Evolutionary conservation across 2,113 vertebrate genomes (phyloP).

Genomic region (Triplophysa siluroides): DNA sequence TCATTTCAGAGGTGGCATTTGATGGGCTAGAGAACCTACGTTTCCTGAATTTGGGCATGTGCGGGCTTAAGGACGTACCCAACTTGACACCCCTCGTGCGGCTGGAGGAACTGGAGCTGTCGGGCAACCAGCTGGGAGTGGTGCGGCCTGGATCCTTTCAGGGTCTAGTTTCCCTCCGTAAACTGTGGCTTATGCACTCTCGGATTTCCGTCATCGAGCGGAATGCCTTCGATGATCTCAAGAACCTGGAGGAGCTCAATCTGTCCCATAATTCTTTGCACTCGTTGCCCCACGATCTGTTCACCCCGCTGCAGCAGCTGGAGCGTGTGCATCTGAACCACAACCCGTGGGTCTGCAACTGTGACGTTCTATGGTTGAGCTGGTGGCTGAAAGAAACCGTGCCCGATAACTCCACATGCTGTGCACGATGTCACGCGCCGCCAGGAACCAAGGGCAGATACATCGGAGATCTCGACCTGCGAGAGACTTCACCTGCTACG

Average conservation of each 20-base stretch:
- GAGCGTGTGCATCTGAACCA: constrained; percentile 96
- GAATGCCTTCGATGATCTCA: constrained; percentile 96
- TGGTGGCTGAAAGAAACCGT: constrained; percentile 99
- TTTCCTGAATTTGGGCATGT: constrained; percentile 97
- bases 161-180: constrained; percentile 86
- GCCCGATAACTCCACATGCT: constrained; percentile 95
- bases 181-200: constrained; percentile 97
- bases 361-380: constrained; percentile 94
- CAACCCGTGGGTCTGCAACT: constrained; percentile 97
- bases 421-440: constrained; percentile 93
- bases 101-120: constrained; percentile 91
- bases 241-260: constrained; percentile 93
- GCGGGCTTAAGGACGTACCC: constrained; percentile 94
- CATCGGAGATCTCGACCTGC: constrained; percentile 92
- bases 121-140: constrained; percentile 87
- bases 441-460: constrained; percentile 87
- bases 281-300: constrained; percentile 94
- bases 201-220: constrained; percentile 90
- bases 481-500: constrained; percentile 93
- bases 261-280: constrained; percentile 94
- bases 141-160: constrained; percentile 93
- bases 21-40: constrained; percentile 92
- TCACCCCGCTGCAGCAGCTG: constrained; percentile 90
- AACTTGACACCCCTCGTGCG: constrained; percentile 88
- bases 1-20: constrained; percentile 95